A percentile compares a stretch with the other conserved stretches of the same genome.
Conservation (phyloP, 2,797 vertebrate species). For the Premnoplex brunnescens region DNA sequence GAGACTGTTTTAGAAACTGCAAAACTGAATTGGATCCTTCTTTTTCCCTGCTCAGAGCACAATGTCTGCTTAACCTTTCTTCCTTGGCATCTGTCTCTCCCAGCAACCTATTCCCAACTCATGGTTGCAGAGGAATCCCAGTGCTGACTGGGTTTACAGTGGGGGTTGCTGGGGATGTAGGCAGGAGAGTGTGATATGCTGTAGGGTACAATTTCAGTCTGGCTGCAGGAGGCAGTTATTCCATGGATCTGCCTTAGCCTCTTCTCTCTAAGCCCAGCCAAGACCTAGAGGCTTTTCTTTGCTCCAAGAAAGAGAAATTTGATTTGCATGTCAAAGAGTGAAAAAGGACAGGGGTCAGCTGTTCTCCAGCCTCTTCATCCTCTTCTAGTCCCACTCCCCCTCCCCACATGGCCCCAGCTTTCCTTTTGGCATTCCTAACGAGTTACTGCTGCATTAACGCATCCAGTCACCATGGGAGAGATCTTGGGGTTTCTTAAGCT, state of each 20-base stretch:
- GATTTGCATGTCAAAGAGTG: constrained; percentile 15
- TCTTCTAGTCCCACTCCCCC: background rate
- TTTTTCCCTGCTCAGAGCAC: background rate
- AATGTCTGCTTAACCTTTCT: constrained; percentile 44
- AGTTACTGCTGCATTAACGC: accelerated
- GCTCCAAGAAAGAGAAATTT: background rate
- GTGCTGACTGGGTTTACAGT: background rate
- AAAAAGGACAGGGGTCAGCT: background rate
- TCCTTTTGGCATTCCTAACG: background rate
- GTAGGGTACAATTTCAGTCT: background rate
- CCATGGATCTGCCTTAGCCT: background rate
- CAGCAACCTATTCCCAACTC: background rate
- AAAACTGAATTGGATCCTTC: constrained; percentile 32
- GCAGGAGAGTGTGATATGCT: accelerated
- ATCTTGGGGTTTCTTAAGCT: background rate
- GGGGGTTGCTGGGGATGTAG: background rate
- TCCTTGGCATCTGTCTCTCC: constrained; percentile 13
- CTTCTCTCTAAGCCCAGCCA: background rate
- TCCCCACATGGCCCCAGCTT: background rate
- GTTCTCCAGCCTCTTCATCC: background rate
- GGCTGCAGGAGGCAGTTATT: background rate
- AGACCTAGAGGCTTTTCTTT: background rate
- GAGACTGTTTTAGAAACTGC: constrained; percentile 37
- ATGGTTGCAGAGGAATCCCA: background rate
- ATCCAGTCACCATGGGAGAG: background rate